A percentile compares a stretch with the other conserved stretches of the same genome.
phyloP scores from a whole-genome alignment of 30 jellyfish, hydroid and myxozoan species.

The Cassiopea andromeda region DNA sequence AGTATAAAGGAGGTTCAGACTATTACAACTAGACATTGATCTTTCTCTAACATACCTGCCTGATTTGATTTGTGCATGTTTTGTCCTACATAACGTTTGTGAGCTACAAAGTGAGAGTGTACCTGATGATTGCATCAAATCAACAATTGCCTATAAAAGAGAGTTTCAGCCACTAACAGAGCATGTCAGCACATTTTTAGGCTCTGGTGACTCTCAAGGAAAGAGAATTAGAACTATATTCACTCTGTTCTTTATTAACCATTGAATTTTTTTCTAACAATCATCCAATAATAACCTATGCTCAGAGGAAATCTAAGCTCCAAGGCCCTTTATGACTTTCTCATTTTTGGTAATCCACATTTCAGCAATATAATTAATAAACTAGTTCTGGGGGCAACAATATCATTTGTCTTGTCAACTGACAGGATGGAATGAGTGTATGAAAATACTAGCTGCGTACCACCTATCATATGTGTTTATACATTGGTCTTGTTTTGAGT shows the following conservation, averaged over 20 bases:
- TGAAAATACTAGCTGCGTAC: too few relatives aligned
- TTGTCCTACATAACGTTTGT: conserved; percentile 61
- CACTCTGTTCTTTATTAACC: background rate
- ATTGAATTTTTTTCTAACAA: background rate
- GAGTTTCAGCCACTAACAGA: background rate
- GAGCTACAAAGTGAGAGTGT: conserved; percentile 38
- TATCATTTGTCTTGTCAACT: too few relatives aligned
- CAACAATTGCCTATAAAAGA: background rate
- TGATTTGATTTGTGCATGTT: conserved; percentile 18
- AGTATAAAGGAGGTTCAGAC: conserved; percentile 66
- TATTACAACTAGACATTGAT: conserved; percentile 63
- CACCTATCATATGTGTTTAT: too few relatives aligned
- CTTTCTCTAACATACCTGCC: conserved; percentile 32
- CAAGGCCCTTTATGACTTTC: too few relatives aligned
- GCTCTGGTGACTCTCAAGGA: background rate
- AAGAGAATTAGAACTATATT: background rate
- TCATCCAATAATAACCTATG: background rate
- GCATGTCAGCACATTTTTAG: background rate
- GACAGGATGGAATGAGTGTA: too few relatives aligned
- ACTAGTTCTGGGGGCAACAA: too few relatives aligned
- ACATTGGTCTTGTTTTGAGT: too few relatives aligned
- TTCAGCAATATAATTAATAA: too few relatives aligned
- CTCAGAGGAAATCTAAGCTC: too few relatives aligned
- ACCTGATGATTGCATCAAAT: background rate
- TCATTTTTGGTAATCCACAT: too few relatives aligned